phyloP scores from a whole-genome alignment of 2,888 invertebrate species.

The Tenodera sinensis region DNA sequence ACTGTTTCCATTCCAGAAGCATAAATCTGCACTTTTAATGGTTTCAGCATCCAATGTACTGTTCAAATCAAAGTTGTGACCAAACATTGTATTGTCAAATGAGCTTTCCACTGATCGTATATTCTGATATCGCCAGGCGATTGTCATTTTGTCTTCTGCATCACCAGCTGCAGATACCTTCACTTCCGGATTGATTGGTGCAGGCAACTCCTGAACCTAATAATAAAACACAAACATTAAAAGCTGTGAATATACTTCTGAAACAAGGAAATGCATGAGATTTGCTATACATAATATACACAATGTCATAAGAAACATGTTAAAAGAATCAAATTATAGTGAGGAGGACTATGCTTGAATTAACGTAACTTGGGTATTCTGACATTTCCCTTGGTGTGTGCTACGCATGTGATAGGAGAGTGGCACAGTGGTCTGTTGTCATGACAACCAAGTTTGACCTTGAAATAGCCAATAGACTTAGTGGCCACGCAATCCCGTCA shows the following conservation, averaged over 20 bases:
- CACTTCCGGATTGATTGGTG: conserved; percentile 46
- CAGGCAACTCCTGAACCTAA: conserved; percentile 60
- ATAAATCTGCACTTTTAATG: conserved; percentile 56
- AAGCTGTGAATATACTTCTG: neutral
- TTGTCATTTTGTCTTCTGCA: conserved; percentile 65
- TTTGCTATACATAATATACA: too few species aligned
- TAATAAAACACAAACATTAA: neutral
- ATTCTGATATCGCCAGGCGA: conserved; percentile 88
- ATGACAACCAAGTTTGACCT: too few species aligned
- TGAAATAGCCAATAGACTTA: too few species aligned
- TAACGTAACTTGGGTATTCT: too few species aligned
- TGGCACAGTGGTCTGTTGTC: too few species aligned
- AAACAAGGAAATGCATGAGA: too few species aligned
- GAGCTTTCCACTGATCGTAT: conserved; percentile 59
- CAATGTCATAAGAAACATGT: too few species aligned
- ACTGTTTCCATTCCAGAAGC: conserved; percentile 50
- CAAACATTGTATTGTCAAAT: conserved; percentile 51
- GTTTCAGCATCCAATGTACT: conserved; percentile 62
- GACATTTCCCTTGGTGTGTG: too few species aligned
- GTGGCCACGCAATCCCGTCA: too few species aligned
- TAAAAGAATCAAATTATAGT: too few species aligned
- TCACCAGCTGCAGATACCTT: conserved; percentile 46
- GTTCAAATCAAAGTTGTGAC: conserved; percentile 80
- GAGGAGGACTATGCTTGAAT: too few species aligned
- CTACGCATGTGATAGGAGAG: too few species aligned